phyloP scores from a whole-genome alignment of 1,140 invertebrate genomes.

The Brachionus rubens region DNA sequence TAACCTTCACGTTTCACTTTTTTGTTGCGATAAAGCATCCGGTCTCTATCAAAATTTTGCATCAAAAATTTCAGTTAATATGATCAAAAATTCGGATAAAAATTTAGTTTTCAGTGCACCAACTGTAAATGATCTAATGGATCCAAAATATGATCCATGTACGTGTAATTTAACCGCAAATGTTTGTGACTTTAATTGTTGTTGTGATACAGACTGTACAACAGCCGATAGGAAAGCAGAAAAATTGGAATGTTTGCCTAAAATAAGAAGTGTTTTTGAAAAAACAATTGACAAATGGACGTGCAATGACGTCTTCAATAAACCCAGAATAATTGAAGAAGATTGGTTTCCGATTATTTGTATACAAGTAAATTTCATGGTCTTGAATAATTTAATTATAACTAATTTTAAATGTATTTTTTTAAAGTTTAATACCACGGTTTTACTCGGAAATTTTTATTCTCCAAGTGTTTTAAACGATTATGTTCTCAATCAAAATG shows the following conservation, averaged over 20 bases:
- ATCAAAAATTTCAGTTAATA: not conserved
- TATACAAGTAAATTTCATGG: not conserved
- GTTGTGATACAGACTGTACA: slow-evolving; percentile 7
- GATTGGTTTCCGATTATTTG: slow-evolving; percentile 44
- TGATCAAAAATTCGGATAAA: not conserved
- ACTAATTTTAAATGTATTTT: too few relatives aligned
- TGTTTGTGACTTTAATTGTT: slow-evolving; percentile 27
- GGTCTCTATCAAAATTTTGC: not conserved
- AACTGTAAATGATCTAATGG: not conserved
- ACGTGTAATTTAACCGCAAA: not conserved
- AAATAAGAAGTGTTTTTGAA: slow-evolving; percentile 1
- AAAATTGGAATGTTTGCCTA: not conserved
- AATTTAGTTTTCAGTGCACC: not conserved
- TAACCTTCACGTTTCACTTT: not conserved
- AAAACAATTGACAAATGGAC: not conserved
- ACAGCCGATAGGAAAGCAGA: not conserved
- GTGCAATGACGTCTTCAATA: slow-evolving; percentile 10
- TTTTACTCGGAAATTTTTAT: slow-evolving; percentile 42
- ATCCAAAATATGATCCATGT: slow-evolving; percentile 41
- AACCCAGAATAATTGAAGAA: not conserved
- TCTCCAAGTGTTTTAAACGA: not conserved
- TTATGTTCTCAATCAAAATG: slow-evolving; percentile 4
- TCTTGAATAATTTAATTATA: too few relatives aligned
- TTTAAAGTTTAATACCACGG: slow-evolving; percentile 28
- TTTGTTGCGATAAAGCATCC: slow-evolving; percentile 37